Conservation (phyloP, 1,140 invertebrate genomes). For the Drosophila tani region DNA sequence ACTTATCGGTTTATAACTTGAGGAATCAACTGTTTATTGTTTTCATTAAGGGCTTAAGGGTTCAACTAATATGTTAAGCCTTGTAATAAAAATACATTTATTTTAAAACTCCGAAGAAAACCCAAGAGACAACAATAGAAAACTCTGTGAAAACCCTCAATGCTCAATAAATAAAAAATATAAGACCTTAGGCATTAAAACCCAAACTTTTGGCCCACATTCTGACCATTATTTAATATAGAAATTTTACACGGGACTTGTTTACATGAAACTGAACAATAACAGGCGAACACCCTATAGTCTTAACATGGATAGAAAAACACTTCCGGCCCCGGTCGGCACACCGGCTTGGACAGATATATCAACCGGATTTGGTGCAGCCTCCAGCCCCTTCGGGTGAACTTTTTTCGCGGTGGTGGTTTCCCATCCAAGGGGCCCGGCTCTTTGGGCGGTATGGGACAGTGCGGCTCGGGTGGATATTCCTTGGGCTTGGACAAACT, state of each 20-base stretch:
- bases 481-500: conserved; percentile 41
- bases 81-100: too few relatives aligned
- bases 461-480: conserved; percentile 39
- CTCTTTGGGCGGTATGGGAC: conserved; percentile 22
- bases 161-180: not conserved
- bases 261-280: not conserved
- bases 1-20: too few relatives aligned
- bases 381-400: conserved; percentile 46
- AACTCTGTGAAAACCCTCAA: too few relatives aligned
- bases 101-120: too few relatives aligned
- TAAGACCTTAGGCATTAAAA: not conserved
- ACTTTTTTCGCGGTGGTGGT: conserved; percentile 43
- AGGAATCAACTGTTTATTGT: too few relatives aligned
- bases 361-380: conserved; percentile 51
- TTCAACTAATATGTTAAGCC: too few relatives aligned
- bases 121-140: too few relatives aligned
- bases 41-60: too few relatives aligned
- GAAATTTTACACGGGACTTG: too few relatives aligned
- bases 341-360: conserved; percentile 52
- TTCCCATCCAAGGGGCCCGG: conserved; percentile 27
- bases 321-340: not conserved
- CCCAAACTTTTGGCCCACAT: not conserved
- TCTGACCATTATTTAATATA: not conserved
- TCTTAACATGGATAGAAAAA: conserved; percentile 11
- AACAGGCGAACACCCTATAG: not conserved